A percentile compares a stretch with the other conserved stretches of the same genome.
Evolutionary conservation across 1,140 invertebrate genomes (phyloP).

Genomic region (Magallana gigas): DNA sequence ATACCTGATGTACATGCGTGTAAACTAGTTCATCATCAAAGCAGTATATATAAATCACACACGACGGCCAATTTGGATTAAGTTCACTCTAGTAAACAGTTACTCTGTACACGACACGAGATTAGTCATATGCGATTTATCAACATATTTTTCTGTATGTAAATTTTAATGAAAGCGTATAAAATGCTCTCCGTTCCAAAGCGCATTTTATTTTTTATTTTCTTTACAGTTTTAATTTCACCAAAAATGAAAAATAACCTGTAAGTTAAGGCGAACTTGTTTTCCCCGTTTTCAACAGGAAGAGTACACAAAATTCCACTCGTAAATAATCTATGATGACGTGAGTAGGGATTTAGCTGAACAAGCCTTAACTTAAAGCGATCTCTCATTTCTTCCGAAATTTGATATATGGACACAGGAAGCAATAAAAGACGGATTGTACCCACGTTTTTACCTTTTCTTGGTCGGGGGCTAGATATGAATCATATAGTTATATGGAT

Average conservation of each 20-base stretch:
- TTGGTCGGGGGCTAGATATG: slow-evolving; percentile 4
- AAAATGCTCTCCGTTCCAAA: no score
- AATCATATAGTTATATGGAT: not conserved
- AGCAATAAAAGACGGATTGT: slow-evolving; percentile 7
- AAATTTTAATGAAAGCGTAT: not conserved
- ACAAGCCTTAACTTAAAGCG: not conserved
- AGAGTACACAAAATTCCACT: no score
- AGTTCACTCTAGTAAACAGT: slow-evolving; percentile 2
- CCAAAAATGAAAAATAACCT: no score
- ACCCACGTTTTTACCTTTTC: slow-evolving; percentile 5
- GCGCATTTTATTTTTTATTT: no score
- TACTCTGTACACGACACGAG: not conserved
- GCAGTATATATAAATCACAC: not conserved
- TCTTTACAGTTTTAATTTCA: no score
- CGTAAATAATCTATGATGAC: no score
- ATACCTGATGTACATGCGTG: no score
- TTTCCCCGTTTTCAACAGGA: no score
- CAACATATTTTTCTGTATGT: slow-evolving; percentile 12
- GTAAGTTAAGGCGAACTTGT: no score
- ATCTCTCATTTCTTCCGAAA: slow-evolving; percentile 28
- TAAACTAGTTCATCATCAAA: not conserved
- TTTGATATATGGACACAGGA: slow-evolving; percentile 22
- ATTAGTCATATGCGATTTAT: not conserved
- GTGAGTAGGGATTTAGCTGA: no score
- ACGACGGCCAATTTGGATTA: not conserved